Base-by-base conservation (phyloP, 2,113 vertebrate genomes). In the Mobula birostris region DNA sequence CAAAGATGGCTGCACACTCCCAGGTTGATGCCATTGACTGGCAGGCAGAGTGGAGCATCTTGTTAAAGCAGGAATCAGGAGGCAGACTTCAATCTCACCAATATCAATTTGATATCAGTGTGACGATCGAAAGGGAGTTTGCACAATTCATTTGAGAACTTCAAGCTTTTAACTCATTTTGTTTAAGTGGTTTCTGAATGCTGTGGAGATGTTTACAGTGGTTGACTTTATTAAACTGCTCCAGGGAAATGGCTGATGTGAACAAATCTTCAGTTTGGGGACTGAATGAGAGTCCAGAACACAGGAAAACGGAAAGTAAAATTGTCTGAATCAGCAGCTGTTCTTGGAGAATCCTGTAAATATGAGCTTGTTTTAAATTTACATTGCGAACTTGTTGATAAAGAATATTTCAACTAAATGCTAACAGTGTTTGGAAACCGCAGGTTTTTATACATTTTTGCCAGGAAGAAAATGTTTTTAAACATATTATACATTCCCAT, bases 401-500 rank as follows among this genome's bases (percentile, higher is more conserved):
- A 93, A 93, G 36, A 92, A 70, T 40, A 93, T 48, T 76, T n/a
- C 68, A 93, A 93, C 68, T 74, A 93, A 74, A 74, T 48, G 74
- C 24, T 93, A 63, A 56, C 56, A 63, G 12, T 56, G 74, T 74
- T 93, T 93, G 91, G 91, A 93, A 93, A 93, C 91, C 48, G 40
- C 32, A 74, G 68, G 48, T 93, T 93, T 93, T 74, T 93, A 93
- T 40, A 94, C 48, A 48, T 48, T 72, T 82, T 94, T 94, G 93
- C 91, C 78, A 85, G 68, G 83, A 92, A 77, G 77, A 92, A 82
- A 94, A 94, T 94, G 70, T 56, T 80, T 48, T 94, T 82, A 87
- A 94, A 87, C 93, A 77, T 76, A 76, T 80, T 87, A 78, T 94
- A 94, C 88, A 93, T 92, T 94, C 94, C 77, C 88, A 80, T 66